Evolutionary conservation across 2,888 invertebrate genomes (phyloP).

Genomic region (Lithodes maja): DNA sequence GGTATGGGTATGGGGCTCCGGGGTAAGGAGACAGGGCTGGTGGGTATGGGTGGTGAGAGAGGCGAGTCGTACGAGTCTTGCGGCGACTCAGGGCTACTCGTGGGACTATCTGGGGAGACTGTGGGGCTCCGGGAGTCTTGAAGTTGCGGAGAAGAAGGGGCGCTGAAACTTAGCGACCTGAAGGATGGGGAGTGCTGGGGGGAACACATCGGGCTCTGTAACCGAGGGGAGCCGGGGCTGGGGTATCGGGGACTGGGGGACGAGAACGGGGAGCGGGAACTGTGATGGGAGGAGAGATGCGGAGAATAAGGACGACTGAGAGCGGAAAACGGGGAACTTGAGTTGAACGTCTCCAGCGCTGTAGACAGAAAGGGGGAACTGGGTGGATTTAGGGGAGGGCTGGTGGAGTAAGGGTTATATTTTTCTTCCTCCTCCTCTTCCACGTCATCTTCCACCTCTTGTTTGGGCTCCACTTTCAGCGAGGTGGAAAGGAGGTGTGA

Average conservation of each 20-base stretch:
- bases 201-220: too few relatives aligned
- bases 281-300: neutral
- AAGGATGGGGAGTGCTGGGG: too few relatives aligned
- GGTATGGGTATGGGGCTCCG: neutral
- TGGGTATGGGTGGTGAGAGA: neutral
- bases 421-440: slow-evolving; percentile 5
- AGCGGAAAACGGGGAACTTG: neutral
- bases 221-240: too few relatives aligned
- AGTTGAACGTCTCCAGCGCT: neutral
- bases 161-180: too few relatives aligned
- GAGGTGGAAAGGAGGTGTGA: neutral
- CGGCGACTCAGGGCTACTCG: neutral
- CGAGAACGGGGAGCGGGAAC: neutral
- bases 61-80: neutral
- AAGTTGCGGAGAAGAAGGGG: neutral
- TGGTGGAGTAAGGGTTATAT: neutral
- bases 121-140: neutral
- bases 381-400: neutral
- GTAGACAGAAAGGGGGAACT: neutral
- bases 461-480: neutral
- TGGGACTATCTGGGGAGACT: neutral
- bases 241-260: neutral
- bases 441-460: neutral
- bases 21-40: neutral
- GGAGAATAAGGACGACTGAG: neutral